Conservation (phyloP, 2,888 invertebrate species). For the Erannis defoliaria region DNA sequence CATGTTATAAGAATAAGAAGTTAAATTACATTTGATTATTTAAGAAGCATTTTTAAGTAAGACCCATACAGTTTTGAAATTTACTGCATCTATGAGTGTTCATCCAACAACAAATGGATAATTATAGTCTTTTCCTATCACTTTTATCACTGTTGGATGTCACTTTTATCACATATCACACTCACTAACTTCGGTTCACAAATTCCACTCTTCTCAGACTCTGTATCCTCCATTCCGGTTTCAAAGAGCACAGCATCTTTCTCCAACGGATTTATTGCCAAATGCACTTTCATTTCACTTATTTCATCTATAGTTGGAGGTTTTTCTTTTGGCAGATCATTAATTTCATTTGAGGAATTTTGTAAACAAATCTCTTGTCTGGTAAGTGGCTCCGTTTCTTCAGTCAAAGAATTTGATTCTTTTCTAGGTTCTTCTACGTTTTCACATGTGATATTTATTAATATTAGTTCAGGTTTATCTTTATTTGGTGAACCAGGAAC, state of each 20-base stretch:
- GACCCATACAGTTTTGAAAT: no score
- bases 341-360: background rate
- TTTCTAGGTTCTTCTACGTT: background rate
- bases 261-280: slow-evolving; percentile 57
- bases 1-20: no score
- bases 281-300: slow-evolving; percentile 57
- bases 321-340: background rate
- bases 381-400: background rate
- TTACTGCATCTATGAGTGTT: no score
- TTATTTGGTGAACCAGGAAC: background rate
- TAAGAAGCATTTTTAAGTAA: no score
- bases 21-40: no score
- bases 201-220: slow-evolving; percentile 25
- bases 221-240: slow-evolving; percentile 14
- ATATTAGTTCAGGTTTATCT: background rate
- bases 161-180: slow-evolving; percentile 20
- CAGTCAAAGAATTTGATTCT: background rate
- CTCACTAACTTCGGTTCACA: slow-evolving; percentile 18
- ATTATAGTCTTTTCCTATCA: background rate
- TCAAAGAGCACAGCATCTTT: slow-evolving; percentile 34
- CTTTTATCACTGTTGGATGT: background rate
- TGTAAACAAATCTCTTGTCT: background rate
- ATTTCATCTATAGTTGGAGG: background rate
- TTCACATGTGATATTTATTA: background rate
- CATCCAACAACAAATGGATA: no score